Percentiles rank a stretch among this genome's conserved stretches.
Conservation (phyloP, 2,113 vertebrate genomes). For the Hypomesus transpacificus region DNA sequence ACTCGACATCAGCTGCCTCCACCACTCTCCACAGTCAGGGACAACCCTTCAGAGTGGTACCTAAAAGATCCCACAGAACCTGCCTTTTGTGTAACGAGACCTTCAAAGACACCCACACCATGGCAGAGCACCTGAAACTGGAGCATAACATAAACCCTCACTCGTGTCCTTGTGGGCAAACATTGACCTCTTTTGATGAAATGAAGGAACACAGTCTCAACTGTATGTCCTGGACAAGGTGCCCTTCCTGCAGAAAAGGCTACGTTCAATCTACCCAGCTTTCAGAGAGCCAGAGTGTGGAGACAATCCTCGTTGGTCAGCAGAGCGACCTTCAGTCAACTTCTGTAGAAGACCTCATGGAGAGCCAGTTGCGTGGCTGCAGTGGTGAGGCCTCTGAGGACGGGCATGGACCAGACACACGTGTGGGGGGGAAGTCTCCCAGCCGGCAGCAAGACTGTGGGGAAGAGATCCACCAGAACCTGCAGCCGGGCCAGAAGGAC, state of each 20-base stretch:
- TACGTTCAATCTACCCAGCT: neutral
- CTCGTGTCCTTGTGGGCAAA: neutral
- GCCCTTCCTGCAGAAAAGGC: neutral
- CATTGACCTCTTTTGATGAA: neutral
- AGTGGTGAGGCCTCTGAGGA: neutral
- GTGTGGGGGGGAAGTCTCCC: neutral
- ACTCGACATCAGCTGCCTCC: neutral
- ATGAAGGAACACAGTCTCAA: neutral
- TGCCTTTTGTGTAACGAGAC: conserved; percentile 1
- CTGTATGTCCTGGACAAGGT: neutral
- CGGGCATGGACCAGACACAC: neutral
- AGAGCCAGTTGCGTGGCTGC: neutral
- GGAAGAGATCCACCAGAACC: neutral
- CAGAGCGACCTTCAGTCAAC: neutral
- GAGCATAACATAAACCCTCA: neutral
- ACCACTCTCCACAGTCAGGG: neutral
- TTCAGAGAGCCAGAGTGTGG: neutral
- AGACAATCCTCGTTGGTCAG: neutral
- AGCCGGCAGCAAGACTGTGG: neutral
- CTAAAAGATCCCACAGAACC: neutral
- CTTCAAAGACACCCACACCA: neutral
- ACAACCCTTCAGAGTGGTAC: neutral
- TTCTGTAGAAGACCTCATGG: neutral
- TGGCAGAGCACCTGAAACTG: neutral
- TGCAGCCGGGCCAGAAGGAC: neutral